phyloP scores from a whole-genome alignment of 2,113 vertebrate species.

The Lanius collurio region DNA sequence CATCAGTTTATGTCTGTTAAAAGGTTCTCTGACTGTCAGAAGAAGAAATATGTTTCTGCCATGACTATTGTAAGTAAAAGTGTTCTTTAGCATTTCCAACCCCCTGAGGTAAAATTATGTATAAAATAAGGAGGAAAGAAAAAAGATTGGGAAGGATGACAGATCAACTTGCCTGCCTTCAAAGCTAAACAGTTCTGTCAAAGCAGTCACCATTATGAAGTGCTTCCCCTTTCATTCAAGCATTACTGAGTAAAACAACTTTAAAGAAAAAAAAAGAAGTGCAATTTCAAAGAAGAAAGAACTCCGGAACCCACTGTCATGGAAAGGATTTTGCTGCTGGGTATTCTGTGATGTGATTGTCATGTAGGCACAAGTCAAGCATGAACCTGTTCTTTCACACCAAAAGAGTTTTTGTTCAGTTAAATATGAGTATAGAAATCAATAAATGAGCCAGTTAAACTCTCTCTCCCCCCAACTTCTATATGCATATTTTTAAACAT shows the following conservation, averaged over 20 bases:
- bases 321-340: slow-evolving; percentile 31
- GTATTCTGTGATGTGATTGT: neutral
- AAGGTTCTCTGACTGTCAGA: neutral
- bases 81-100: neutral
- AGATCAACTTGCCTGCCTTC: neutral
- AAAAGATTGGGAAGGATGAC: neutral
- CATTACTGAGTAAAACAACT: slow-evolving; percentile 24
- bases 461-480: neutral
- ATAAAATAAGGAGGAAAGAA: neutral
- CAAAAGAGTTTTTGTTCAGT: neutral
- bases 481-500: neutral
- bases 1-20: neutral
- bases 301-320: slow-evolving; percentile 34
- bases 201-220: neutral
- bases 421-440: neutral
- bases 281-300: slow-evolving; percentile 36
- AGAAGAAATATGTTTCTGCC: neutral
- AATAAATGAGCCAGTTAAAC: neutral
- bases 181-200: slow-evolving; percentile 43
- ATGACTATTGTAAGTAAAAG: neutral
- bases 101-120: neutral
- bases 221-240: slow-evolving; percentile 7
- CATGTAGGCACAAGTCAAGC: slow-evolving; percentile 37
- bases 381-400: slow-evolving; percentile 28
- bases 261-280: neutral